A percentile compares a stretch with the other conserved stretches of the same genome.
Evolutionary conservation across 2,888 invertebrate species (phyloP).

Genomic region (Cantharis flavilabris): DNA sequence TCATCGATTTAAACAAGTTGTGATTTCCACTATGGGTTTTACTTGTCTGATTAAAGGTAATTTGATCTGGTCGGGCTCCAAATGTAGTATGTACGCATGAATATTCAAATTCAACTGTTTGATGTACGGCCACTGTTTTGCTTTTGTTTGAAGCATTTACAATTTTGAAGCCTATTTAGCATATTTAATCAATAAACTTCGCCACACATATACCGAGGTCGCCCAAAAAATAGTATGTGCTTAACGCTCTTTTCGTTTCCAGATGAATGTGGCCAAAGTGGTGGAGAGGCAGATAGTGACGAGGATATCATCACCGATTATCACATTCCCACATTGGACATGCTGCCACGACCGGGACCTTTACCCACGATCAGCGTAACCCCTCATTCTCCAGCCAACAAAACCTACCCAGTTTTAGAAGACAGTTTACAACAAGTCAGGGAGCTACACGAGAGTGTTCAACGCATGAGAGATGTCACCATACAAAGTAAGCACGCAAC

Average conservation of each 20-base stretch:
- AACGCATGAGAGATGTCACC: conserved; percentile 74
- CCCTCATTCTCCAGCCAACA: conserved; percentile 82
- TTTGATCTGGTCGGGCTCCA: conserved; percentile 10
- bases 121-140: not conserved
- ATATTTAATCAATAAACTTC: not conserved
- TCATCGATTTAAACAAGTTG: conserved; percentile 42
- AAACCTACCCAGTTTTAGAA: conserved; percentile 69
- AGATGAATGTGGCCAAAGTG: conserved; percentile 74
- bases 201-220: not conserved
- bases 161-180: not conserved
- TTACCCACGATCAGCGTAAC: conserved; percentile 86
- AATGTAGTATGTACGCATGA: conserved; percentile 6
- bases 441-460: conserved; percentile 75
- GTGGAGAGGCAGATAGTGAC: conserved; percentile 75
- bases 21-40: conserved; percentile 47
- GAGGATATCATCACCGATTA: conserved; percentile 81
- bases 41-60: conserved; percentile 46
- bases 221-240: no score
- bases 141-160: conserved; percentile 4
- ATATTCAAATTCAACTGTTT: conserved; percentile 13
- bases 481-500: conserved; percentile 46
- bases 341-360: conserved; percentile 52
- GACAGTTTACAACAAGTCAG: conserved; percentile 77
- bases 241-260: conserved; percentile 21
- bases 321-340: conserved; percentile 52